Base-by-base conservation (phyloP, 2,797 vertebrate species). In the Sebastes aleutianus region DNA sequence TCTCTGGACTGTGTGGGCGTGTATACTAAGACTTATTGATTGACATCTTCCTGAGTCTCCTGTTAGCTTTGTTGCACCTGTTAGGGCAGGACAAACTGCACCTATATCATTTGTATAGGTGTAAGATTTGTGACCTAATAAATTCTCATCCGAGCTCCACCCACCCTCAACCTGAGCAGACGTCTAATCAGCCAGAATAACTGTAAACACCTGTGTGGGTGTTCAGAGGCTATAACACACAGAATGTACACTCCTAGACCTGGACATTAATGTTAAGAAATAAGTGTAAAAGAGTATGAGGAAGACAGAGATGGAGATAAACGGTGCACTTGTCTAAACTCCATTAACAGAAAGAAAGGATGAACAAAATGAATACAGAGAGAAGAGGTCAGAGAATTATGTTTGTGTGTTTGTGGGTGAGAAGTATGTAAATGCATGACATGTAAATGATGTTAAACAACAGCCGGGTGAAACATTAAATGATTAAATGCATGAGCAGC, bases 401-500 rank as follows among this genome's bases (percentile, higher is more conserved):
- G 20, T 67, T 61, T 50, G 26, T 18, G 24, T 27, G 39, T 67
- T 61, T 53, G 13, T 14, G 26, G 32, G 34, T 53, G 14, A 68
- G 13, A 62, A 58, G 10, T 32, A 61, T 59, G 24, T 70, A 59
- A 76, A 69, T 39, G 61, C 12, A 54, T 18, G 70, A 66, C 16
- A 11, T 22, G 47, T 8, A 57, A 57, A 57, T 57, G 14, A 32
- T 4, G 62, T 71, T 74, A 22, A 80, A 69, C 9, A 22, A 14
- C 22, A 70, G 66, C 53, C 22, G 14, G 4, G 68, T 70, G 34
- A 71, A 74, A 78, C 66, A 79, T 75, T 27, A 70, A 80, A 76
- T 79, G 80, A 82, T 76, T 85, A 63, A 64, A 84, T 86, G 68
- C 13, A 84, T 54, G 63, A 80, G 85, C 79, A 70, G 80, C 81